These are phyloP conservation scores for Athalia cordata DNA, from an alignment of 2,888 invertebrate species.

Conservation along the genomic window DNA sequence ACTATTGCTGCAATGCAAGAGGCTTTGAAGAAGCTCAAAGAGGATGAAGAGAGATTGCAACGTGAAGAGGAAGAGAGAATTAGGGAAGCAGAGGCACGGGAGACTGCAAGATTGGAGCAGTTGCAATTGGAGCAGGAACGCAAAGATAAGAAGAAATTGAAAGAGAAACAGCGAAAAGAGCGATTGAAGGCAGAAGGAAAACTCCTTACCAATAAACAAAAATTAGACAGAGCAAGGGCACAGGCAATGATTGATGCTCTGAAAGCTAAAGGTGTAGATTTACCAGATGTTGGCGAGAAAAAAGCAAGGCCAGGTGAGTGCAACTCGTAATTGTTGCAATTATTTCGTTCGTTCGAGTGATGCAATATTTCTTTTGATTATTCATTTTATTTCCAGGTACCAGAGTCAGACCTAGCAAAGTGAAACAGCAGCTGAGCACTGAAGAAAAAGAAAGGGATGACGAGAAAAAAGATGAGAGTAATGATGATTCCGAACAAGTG, in stretches of 20 bases:
- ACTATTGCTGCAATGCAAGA: conserved; percentile 95
- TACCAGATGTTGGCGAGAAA: conserved; percentile 83
- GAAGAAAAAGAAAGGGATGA: conserved; percentile 76
- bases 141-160: conserved; percentile 91
- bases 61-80: conserved; percentile 89
- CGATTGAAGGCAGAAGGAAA: conserved; percentile 97
- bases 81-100: conserved; percentile 83
- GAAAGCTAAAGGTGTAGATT: conserved; percentile 90
- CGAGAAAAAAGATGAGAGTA: conserved; percentile 72
- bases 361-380: background rate
- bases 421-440: conserved; percentile 80
- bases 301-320: conserved; percentile 76
- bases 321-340: conserved; percentile 51
- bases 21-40: conserved; percentile 89
- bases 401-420: conserved; percentile 82
- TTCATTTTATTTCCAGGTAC: conserved; percentile 78
- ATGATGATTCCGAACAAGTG: conserved; percentile 62
- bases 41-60: conserved; percentile 87
- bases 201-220: conserved; percentile 93
- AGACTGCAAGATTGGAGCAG: conserved; percentile 83
- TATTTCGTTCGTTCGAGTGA: background rate
- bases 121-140: conserved; percentile 88
- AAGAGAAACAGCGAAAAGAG: conserved; percentile 94
- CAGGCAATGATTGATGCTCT: conserved; percentile 92
- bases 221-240: conserved; percentile 90